Conservation (phyloP, 2,888 invertebrate species). For the Rotaria sp. region DNA sequence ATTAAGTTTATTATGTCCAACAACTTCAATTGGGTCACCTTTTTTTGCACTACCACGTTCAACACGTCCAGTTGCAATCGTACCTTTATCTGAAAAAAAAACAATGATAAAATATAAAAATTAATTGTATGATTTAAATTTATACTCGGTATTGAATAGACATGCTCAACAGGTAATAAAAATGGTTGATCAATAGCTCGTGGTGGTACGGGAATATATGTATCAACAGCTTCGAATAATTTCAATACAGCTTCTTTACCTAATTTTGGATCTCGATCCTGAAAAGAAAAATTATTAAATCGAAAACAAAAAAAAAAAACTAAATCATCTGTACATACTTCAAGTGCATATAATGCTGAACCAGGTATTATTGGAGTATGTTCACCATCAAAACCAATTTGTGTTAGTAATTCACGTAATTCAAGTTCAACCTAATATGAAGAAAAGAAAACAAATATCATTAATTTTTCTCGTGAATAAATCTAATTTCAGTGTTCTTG, state of each 20-base stretch:
- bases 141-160: constrained; percentile 71
- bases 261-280: constrained; percentile 54
- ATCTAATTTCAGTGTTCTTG: too few species aligned
- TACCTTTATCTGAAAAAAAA: constrained; percentile 65
- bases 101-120: constrained; percentile 35
- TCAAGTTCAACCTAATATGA: constrained; percentile 76
- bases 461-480: too few species aligned
- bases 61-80: constrained; percentile 83
- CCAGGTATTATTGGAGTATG: constrained; percentile 71
- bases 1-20: constrained; percentile 72
- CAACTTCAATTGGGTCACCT: constrained; percentile 80
- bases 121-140: constrained; percentile 49
- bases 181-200: constrained; percentile 90
- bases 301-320: neutral
- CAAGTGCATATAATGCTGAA: constrained; percentile 82
- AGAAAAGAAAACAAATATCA: neutral
- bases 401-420: constrained; percentile 79
- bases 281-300: constrained; percentile 32
- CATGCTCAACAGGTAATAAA: constrained; percentile 80
- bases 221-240: constrained; percentile 74
- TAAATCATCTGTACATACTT: constrained; percentile 54
- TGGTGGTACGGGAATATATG: constrained; percentile 66
- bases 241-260: constrained; percentile 70
- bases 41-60: constrained; percentile 79
- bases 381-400: constrained; percentile 92